Evolutionary conservation across 2,888 invertebrate genomes (phyloP).

Genomic region (Sisyra nigra): DNA sequence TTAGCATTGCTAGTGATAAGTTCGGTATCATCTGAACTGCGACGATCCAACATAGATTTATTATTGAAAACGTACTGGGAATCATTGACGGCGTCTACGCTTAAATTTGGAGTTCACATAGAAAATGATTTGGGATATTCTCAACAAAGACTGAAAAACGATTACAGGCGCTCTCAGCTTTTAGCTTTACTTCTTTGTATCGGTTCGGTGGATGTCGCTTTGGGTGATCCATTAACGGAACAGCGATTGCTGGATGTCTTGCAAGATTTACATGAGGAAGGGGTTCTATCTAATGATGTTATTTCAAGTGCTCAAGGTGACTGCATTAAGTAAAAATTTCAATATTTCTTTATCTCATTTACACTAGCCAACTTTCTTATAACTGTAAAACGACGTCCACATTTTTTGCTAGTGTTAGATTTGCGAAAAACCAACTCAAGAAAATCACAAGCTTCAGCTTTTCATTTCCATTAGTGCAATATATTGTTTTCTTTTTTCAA

Average conservation of each 20-base stretch:
- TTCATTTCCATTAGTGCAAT: too few species aligned
- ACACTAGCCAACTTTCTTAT: too few species aligned
- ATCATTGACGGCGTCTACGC: conserved; percentile 41
- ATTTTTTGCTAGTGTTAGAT: background rate
- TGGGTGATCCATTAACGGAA: conserved; percentile 61
- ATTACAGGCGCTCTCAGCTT: conserved; percentile 48
- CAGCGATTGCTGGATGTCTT: conserved; percentile 57
- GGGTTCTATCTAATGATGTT: conserved; percentile 33
- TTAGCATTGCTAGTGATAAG: conserved; percentile 56
- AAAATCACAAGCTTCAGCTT: too few species aligned
- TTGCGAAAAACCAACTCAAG: too few species aligned
- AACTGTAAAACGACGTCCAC: background rate
- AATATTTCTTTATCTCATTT: background rate
- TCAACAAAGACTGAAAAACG: conserved; percentile 32
- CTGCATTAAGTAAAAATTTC: background rate
- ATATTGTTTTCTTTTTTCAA: too few species aligned
- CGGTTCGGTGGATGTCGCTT: conserved; percentile 65
- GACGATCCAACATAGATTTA: conserved; percentile 38
- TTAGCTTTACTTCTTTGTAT: conserved; percentile 63
- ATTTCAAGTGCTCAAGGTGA: conserved; percentile 1
- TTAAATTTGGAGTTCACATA: conserved; percentile 43
- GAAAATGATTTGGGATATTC: conserved; percentile 36
- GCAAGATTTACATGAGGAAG: conserved; percentile 53
- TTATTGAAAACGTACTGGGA: conserved; percentile 57
- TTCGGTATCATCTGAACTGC: conserved; percentile 52